Evolutionary conservation across 2,113 vertebrate genomes (phyloP), one percentile per base, ranked within the genome.

Genomic region (Crypturellus undulatus): DNA sequence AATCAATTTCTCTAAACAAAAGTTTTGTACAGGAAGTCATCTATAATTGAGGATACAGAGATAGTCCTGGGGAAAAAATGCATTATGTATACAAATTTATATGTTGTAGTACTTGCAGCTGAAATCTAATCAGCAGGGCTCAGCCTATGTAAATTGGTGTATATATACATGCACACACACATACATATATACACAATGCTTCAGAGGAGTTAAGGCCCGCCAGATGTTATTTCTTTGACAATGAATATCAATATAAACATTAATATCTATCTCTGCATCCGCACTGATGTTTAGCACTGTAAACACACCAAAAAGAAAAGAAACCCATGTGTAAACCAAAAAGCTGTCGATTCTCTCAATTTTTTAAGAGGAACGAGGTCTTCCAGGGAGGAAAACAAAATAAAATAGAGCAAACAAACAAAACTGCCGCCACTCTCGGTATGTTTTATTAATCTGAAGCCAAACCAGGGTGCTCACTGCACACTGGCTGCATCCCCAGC

Each of bases 191-290:
- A 9, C 11, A 64, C 26, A 18, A 30, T 28, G 5, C 4, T 58
- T 6, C 5, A 52, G 20, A 36, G 20, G 6, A 83, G 72, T 43
- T 17, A 20, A n/a, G 51, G 6, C 4, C 36, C 1, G 47, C 36
- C 16, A 18, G 10, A 30, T 2, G 2, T 20, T 54, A 26, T 25
- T 51, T 75, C 17, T 34, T 21, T 28, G 67, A 4, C 1, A 59
- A 10, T 0, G 40, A 3, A 21, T 4, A 40, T 4, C 22, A 59
- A 59, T 0, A 36, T 5, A 71, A 15, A 0, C 0, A 16, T 2
- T 32, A 58, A 58, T 6, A 18, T 58, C 54, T 32, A 32, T 18
- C 30, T 58, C 28, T 12, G 7, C 1, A 7, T 4, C 16, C 70
- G 18, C 40, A 38, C 3, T 9, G 62, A 58, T 25, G 13, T 9